Percentiles rank a stretch among this genome's conserved stretches.
phyloP scores from a whole-genome alignment of 2,113 vertebrate species.

The Macrotis lagotis region DNA sequence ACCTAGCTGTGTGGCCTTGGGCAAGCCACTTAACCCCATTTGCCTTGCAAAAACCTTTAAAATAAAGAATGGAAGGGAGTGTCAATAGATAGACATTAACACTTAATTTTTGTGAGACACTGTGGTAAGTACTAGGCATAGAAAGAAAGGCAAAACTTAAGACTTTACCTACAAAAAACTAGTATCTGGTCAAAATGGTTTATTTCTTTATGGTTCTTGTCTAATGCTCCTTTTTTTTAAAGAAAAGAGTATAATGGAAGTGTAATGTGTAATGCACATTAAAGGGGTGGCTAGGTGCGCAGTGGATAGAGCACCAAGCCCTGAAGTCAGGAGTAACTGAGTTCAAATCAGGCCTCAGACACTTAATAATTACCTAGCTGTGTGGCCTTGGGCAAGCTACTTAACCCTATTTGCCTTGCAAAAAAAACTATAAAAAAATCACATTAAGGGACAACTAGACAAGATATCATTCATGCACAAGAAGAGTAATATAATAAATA shows the following conservation, averaged over 20 bases:
- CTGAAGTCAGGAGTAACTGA: too few relatives aligned
- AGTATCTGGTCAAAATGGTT: background rate
- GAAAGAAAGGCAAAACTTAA: background rate
- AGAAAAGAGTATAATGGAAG: background rate
- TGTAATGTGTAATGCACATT: too few relatives aligned
- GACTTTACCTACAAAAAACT: background rate
- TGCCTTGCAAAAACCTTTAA: too few relatives aligned
- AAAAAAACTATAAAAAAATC: too few relatives aligned
- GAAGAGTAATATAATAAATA: background rate
- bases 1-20: too few relatives aligned
- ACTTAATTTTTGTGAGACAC: background rate
- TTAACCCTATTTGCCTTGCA: too few relatives aligned
- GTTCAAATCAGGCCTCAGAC: too few relatives aligned
- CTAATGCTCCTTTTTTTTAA: background rate
- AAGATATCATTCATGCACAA: background rate
- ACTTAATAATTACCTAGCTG: too few relatives aligned
- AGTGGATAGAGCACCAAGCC: too few relatives aligned
- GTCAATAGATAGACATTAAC: background rate
- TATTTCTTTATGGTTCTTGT: background rate
- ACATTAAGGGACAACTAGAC: background rate
- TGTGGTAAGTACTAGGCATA: background rate
- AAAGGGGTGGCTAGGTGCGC: too few relatives aligned
- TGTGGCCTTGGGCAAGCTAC: too few relatives aligned
- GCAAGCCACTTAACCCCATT: too few relatives aligned
- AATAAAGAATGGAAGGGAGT: background rate